Conservation (phyloP, 2,797 vertebrate genomes). For the Salmo trutta region DNA sequence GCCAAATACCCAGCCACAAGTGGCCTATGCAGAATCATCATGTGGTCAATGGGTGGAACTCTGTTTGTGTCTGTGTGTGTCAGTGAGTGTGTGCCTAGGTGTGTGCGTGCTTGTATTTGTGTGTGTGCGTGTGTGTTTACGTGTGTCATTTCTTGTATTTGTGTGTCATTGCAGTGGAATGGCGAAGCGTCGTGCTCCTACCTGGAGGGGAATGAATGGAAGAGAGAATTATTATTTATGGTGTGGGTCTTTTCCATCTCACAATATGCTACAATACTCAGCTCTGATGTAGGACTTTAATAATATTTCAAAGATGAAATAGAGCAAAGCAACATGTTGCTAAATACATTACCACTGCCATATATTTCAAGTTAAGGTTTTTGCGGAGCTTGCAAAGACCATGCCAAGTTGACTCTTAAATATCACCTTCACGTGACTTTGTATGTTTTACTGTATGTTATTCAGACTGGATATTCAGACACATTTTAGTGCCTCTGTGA, state of each 20-base stretch:
- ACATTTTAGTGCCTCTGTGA: background rate
- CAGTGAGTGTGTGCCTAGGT: background rate
- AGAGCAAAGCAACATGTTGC: slow-evolving; percentile 28
- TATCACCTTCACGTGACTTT: slow-evolving; percentile 29
- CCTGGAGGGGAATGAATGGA: slow-evolving; percentile 23
- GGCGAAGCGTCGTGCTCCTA: slow-evolving; percentile 28
- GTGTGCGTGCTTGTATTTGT: background rate
- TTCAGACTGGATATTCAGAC: background rate
- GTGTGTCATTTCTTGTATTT: background rate
- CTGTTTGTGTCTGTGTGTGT: background rate
- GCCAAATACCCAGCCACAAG: slow-evolving; percentile 44
- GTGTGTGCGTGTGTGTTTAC: no score
- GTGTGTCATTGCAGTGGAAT: slow-evolving; percentile 27
- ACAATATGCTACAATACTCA: slow-evolving; percentile 52
- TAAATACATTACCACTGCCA: slow-evolving; percentile 34
- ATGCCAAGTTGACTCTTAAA: slow-evolving; percentile 13
- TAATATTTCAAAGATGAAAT: slow-evolving; percentile 28
- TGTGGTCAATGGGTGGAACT: slow-evolving; percentile 22
- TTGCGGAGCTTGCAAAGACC: background rate
- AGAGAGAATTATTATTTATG: slow-evolving; percentile 52
- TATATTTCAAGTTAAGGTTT: slow-evolving; percentile 15
- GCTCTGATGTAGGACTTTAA: slow-evolving; percentile 35
- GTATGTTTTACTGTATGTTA: background rate
- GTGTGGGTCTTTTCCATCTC: slow-evolving; percentile 38
- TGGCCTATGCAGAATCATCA: slow-evolving; percentile 33